A percentile compares a stretch with the other conserved stretches of the same genome.
phyloP scores from a whole-genome alignment of 1,140 invertebrate genomes.

The Asbolus verrucosus region DNA sequence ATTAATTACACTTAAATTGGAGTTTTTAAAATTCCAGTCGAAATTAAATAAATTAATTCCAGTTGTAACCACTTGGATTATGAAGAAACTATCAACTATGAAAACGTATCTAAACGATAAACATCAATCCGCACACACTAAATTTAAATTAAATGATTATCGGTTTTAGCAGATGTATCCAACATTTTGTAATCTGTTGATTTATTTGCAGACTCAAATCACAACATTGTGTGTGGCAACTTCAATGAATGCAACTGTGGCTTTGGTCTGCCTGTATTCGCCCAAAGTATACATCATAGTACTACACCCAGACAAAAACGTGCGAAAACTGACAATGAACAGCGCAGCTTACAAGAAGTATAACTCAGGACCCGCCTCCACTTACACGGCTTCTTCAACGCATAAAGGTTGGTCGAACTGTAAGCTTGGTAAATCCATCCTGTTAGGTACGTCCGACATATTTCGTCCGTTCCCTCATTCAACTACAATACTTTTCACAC shows the following conservation, averaged over 20 bases:
- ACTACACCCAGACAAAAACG: constrained; percentile 78
- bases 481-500: background rate
- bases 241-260: constrained; percentile 78
- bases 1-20: too few species aligned
- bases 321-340: constrained; percentile 66
- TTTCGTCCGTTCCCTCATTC: background rate
- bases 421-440: constrained; percentile 31
- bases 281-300: constrained; percentile 82
- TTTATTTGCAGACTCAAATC: constrained; percentile 73
- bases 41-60: too few species aligned
- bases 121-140: too few species aligned
- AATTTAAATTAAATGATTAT: too few species aligned
- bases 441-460: constrained; percentile 24
- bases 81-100: too few species aligned
- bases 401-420: constrained; percentile 39
- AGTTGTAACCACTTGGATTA: too few species aligned
- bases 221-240: constrained; percentile 80
- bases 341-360: constrained; percentile 66
- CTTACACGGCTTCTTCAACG: constrained; percentile 55
- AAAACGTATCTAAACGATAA: too few species aligned
- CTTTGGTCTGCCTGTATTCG: constrained; percentile 78
- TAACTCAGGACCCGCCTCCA: constrained; percentile 55
- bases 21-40: too few species aligned
- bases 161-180: too few species aligned
- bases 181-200: too few species aligned